Percentiles rank a stretch among this genome's conserved stretches.
Conservation (phyloP, 2,113 vertebrate species). For the Silurus asotus region DNA sequence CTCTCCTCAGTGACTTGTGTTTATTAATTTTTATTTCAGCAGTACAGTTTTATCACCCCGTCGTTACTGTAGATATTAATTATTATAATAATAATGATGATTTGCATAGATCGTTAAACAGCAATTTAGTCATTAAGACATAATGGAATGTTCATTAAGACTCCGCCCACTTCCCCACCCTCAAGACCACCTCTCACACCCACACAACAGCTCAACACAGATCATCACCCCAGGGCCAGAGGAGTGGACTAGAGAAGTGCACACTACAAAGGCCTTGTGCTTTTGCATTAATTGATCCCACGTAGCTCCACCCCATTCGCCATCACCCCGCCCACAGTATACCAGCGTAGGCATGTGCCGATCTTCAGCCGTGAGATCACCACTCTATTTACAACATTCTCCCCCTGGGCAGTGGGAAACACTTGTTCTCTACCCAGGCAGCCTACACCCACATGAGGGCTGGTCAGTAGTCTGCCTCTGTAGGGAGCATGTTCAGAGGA, state of each 20-base stretch:
- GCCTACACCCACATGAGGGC: background rate
- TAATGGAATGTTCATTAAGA: slow-evolving; percentile 70
- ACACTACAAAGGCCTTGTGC: background rate
- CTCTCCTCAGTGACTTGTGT: slow-evolving; percentile 12
- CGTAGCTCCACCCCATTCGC: background rate
- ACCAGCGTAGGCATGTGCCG: slow-evolving; percentile 28
- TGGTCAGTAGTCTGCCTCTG: background rate
- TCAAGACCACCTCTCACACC: background rate
- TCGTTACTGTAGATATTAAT: slow-evolving; percentile 49
- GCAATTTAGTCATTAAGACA: slow-evolving; percentile 65
- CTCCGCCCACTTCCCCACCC: background rate
- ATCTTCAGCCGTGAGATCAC: background rate
- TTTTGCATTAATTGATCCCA: background rate
- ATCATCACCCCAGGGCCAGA: background rate
- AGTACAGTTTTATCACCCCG: slow-evolving; percentile 42
- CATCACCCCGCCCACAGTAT: background rate
- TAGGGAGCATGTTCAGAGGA: background rate
- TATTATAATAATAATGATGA: slow-evolving; percentile 56
- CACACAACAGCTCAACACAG: too few relatives aligned
- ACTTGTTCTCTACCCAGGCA: background rate
- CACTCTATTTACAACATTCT: background rate
- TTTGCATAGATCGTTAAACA: slow-evolving; percentile 73
- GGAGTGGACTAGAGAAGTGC: background rate
- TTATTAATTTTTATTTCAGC: slow-evolving; percentile 32
- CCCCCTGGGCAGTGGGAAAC: background rate